Evolutionary conservation across 2,797 vertebrate genomes (phyloP).

Genomic region (Gymnocypris eckloni): DNA sequence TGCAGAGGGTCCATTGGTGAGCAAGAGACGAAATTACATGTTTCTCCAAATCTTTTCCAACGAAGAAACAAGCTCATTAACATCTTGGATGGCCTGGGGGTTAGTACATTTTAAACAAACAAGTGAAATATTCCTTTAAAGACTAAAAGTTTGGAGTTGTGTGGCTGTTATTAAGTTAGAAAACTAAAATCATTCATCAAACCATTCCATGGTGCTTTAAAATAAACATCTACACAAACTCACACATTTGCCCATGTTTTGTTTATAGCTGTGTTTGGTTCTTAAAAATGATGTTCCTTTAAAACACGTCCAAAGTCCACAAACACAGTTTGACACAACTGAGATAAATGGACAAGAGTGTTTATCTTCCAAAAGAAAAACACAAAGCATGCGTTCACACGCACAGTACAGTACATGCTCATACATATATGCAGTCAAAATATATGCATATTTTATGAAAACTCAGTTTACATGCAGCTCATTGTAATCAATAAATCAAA

Average conservation of each 20-base stretch:
- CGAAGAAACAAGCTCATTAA: not conserved
- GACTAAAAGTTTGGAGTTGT: not conserved
- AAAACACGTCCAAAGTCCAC: conserved; percentile 20
- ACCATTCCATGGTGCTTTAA: not conserved
- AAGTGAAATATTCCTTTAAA: not conserved
- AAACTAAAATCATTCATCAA: conserved; percentile 6
- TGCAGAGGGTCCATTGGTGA: not conserved
- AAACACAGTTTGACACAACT: conserved; percentile 28
- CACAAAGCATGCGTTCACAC: not conserved
- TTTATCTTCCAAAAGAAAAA: conserved; percentile 27
- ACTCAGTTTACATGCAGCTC: not conserved
- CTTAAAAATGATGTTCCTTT: not conserved
- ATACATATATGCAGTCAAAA: conserved; percentile 5
- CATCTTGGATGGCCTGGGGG: not conserved
- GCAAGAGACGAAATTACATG: not conserved
- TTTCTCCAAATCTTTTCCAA: not conserved
- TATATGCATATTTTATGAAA: not conserved
- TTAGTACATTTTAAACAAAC: not conserved
- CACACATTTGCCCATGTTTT: not conserved
- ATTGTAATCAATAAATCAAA: conserved; percentile 17
- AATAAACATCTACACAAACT: conserved; percentile 8
- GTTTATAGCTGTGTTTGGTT: not conserved
- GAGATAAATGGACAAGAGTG: not conserved
- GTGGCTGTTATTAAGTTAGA: not conserved
- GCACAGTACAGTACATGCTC: not conserved